Conservation (phyloP, 2,888 invertebrate genomes). For the Caenorhabditis sp. region DNA sequence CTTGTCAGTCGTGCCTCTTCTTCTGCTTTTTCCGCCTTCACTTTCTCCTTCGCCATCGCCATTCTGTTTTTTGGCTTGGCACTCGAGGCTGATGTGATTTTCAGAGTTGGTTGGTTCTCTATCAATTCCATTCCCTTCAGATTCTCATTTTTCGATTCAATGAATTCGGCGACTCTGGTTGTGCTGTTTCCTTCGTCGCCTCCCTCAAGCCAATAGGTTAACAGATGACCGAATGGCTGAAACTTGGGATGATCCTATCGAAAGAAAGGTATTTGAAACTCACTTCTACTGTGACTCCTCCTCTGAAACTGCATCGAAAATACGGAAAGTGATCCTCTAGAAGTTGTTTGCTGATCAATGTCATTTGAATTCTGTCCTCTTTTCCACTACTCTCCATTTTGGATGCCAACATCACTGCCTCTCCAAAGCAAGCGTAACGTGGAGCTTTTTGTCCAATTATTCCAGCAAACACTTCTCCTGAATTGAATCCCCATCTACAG, state of each 20-base stretch:
- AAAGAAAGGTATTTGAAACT: background rate
- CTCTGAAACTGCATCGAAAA: constrained; percentile 73
- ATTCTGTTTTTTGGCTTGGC: constrained; percentile 27
- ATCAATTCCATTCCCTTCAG: background rate
- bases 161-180: background rate
- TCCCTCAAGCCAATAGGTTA: constrained; percentile 81
- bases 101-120: background rate
- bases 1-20: constrained; percentile 31
- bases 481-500: constrained; percentile 83
- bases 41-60: constrained; percentile 32
- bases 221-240: constrained; percentile 77
- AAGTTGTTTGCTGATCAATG: constrained; percentile 76
- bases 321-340: constrained; percentile 77
- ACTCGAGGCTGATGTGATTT: background rate
- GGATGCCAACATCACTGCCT: constrained; percentile 79
- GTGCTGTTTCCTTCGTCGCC: constrained; percentile 59
- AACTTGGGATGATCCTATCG: background rate
- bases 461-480: constrained; percentile 81
- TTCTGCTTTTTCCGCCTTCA: constrained; percentile 27
- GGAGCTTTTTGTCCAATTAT: constrained; percentile 82
- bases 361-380: constrained; percentile 81
- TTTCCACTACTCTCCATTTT: constrained; percentile 82
- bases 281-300: constrained; percentile 29
- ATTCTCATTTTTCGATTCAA: background rate
- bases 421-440: constrained; percentile 82